phyloP scores from a whole-genome alignment of 2,797 vertebrate species.

The Melanotaenia maccullochi region DNA sequence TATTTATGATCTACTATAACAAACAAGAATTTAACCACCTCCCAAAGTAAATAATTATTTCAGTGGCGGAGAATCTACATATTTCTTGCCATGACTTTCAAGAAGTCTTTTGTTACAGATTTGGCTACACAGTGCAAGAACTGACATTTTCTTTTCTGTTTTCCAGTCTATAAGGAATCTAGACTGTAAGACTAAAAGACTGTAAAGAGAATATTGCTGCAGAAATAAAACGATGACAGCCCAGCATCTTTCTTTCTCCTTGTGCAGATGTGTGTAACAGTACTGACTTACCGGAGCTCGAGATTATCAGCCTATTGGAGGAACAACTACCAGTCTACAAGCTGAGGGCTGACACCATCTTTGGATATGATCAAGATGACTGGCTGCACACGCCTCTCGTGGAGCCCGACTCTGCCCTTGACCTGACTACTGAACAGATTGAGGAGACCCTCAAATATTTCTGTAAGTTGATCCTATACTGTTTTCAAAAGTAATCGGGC shows the following conservation, averaged over 20 bases:
- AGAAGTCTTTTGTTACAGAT: not conserved
- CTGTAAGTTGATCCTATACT: conserved; percentile 84
- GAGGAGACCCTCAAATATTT: conserved; percentile 99
- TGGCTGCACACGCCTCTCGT: conserved; percentile 98
- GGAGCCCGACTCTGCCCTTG: conserved; percentile 87
- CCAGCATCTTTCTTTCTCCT: conserved; percentile 27
- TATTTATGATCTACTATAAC: not conserved
- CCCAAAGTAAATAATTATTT: not conserved
- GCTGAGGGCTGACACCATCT: conserved; percentile 97
- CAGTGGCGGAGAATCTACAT: not conserved
- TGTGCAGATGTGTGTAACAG: conserved; percentile 96
- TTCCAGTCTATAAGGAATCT: not conserved
- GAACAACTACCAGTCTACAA: conserved; percentile 97
- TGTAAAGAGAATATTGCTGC: not conserved
- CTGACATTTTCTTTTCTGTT: not conserved
- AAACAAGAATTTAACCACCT: not conserved
- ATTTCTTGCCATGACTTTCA: not conserved
- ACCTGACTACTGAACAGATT: conserved; percentile 95
- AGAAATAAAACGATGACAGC: not conserved
- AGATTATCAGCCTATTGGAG: conserved; percentile 98
- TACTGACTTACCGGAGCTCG: conserved; percentile 97
- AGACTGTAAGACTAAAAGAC: not conserved
- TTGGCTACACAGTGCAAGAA: not conserved
- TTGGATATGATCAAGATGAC: conserved; percentile 98
- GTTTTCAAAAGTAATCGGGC: not conserved